Percentiles rank a stretch among this genome's conserved stretches.
These are phyloP conservation scores for Laticauda colubrina DNA, from an alignment of 2,113 vertebrate genomes.

Conservation along the genomic window DNA sequence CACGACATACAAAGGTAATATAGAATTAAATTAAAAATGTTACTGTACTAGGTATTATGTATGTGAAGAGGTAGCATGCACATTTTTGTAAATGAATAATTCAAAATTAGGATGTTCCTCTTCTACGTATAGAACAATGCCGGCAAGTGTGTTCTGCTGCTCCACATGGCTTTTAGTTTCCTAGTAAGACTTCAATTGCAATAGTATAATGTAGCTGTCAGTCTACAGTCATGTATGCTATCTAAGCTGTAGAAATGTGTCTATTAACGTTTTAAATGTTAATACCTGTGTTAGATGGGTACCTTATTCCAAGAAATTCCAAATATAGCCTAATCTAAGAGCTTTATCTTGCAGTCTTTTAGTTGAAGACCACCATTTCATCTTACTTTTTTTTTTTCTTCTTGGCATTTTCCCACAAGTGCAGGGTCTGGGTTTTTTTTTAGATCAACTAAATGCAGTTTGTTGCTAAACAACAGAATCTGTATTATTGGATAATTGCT, in stretches of 20 bases:
- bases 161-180: not conserved
- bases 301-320: not conserved
- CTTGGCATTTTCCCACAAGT: not conserved
- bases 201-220: not conserved
- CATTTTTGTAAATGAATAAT: not conserved
- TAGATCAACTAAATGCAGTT: not conserved
- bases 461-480: not conserved
- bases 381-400: not conserved
- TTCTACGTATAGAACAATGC: not conserved
- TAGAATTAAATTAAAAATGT: not conserved
- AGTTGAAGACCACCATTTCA: not conserved
- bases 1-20: conserved; percentile 80
- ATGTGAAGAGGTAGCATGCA: not conserved
- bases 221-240: not conserved
- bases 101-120: not conserved
- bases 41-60: conserved; percentile 7
- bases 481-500: not conserved
- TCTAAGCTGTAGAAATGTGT: not conserved
- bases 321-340: not conserved
- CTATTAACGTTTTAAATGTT: not conserved
- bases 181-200: not conserved
- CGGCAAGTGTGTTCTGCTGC: not conserved
- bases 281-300: not conserved
- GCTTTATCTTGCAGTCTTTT: not conserved
- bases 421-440: not conserved